Evolutionary conservation across 1,140 invertebrate genomes (phyloP).

Genomic region (Drosophila pachea): DNA sequence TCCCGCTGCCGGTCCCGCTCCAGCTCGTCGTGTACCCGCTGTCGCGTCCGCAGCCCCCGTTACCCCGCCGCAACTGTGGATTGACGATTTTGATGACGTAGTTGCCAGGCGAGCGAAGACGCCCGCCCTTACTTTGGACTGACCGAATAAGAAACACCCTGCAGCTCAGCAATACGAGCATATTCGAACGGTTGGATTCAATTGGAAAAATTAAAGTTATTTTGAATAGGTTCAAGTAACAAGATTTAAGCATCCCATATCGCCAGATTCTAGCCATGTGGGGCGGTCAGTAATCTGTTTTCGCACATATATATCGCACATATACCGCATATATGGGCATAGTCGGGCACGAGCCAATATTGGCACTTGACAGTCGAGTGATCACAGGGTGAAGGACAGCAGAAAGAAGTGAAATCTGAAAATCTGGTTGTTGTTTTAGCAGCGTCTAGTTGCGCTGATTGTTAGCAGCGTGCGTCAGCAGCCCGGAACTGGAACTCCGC

Average conservation of each 20-base stretch:
- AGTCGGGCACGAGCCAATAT: not conserved
- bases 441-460: constrained; percentile 19
- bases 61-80: constrained; percentile 12
- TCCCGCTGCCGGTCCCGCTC: not conserved
- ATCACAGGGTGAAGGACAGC: constrained; percentile 9
- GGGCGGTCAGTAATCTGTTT: too few relatives aligned
- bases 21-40: constrained; percentile 5
- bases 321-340: too few relatives aligned
- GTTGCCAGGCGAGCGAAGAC: not conserved
- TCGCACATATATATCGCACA: too few relatives aligned
- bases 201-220: too few relatives aligned
- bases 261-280: too few relatives aligned
- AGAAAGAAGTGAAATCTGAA: constrained; percentile 5
- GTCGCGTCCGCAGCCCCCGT: not conserved
- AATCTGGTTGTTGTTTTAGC: constrained; percentile 16
- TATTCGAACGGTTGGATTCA: too few relatives aligned
- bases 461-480: constrained; percentile 32
- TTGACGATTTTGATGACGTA: constrained; percentile 36
- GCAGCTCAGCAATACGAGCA: not conserved
- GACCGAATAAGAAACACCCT: constrained; percentile 1
- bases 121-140: not conserved
- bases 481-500: constrained; percentile 41
- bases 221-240: too few relatives aligned
- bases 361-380: not conserved
- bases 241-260: too few relatives aligned